These are phyloP conservation scores for Aegithalos caudatus DNA, from an alignment of 2,113 vertebrate species.

Conservation along the genomic window DNA sequence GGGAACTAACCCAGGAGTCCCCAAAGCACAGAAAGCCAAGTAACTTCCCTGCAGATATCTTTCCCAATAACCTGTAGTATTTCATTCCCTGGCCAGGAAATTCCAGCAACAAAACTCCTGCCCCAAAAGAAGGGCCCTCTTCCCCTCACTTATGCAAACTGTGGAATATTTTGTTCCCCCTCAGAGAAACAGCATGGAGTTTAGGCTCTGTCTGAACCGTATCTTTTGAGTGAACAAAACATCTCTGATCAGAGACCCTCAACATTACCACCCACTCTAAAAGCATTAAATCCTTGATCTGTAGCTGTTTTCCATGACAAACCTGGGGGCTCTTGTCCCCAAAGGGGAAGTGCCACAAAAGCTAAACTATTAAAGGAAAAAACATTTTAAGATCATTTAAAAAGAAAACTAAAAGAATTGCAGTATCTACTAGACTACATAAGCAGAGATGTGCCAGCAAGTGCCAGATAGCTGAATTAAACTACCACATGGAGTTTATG, in stretches of 20 bases:
- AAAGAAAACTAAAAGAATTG: background rate
- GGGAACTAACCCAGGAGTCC: background rate
- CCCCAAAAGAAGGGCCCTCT: background rate
- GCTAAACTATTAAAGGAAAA: background rate
- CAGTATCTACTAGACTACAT: constrained; percentile 26
- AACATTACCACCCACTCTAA: background rate
- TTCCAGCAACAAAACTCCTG: background rate
- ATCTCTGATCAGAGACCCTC: no score
- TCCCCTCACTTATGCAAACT: background rate
- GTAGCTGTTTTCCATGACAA: background rate
- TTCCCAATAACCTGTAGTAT: background rate
- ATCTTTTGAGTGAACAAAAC: background rate
- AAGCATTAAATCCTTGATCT: background rate
- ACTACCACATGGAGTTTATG: background rate
- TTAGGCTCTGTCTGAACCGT: background rate
- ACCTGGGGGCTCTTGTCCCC: background rate
- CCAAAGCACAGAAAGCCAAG: background rate
- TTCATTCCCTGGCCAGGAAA: background rate
- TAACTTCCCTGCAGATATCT: background rate
- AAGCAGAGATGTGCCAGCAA: constrained; percentile 62
- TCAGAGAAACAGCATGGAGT: background rate
- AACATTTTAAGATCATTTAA: background rate
- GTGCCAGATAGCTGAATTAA: background rate
- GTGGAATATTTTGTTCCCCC: background rate
- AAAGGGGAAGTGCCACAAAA: background rate